phyloP scores from a whole-genome alignment of 2,113 vertebrate genomes.

The Aptenodytes patagonicus region DNA sequence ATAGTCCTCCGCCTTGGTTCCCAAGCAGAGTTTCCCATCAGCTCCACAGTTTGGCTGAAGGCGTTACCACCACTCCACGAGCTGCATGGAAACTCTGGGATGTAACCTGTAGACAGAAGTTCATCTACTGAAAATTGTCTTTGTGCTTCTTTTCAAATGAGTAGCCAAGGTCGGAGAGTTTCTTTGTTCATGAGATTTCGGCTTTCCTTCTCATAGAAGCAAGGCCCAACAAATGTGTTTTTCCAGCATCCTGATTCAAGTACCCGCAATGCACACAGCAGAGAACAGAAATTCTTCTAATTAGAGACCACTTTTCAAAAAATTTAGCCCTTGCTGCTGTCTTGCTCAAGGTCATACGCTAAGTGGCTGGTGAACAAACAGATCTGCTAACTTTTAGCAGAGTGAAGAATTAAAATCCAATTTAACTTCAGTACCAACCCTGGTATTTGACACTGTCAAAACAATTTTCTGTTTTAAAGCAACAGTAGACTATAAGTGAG shows the following conservation, averaged over 20 bases:
- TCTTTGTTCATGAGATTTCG: not conserved
- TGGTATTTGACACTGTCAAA: not conserved
- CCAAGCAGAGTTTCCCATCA: not conserved
- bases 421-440: not conserved
- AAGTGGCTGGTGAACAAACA: not conserved
- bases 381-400: not conserved
- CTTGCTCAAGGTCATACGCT: slow-evolving; percentile 11
- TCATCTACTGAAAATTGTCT: not conserved
- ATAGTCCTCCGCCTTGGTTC: not conserved
- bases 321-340: not conserved
- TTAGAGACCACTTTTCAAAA: not conserved
- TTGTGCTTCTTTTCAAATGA: not conserved
- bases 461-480: not conserved
- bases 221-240: not conserved
- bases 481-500: not conserved
- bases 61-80: accelerated
- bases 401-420: not conserved
- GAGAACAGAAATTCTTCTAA: not conserved
- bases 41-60: not conserved
- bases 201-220: not conserved
- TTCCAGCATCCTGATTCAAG: not conserved
- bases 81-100: not conserved
- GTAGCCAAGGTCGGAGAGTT: not conserved
- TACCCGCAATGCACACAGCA: not conserved
- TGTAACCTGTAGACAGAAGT: not conserved